Evolutionary conservation across 2,113 vertebrate species (phyloP), one percentile per base, ranked within the genome.

Genomic region (Istiophorus platypterus): DNA sequence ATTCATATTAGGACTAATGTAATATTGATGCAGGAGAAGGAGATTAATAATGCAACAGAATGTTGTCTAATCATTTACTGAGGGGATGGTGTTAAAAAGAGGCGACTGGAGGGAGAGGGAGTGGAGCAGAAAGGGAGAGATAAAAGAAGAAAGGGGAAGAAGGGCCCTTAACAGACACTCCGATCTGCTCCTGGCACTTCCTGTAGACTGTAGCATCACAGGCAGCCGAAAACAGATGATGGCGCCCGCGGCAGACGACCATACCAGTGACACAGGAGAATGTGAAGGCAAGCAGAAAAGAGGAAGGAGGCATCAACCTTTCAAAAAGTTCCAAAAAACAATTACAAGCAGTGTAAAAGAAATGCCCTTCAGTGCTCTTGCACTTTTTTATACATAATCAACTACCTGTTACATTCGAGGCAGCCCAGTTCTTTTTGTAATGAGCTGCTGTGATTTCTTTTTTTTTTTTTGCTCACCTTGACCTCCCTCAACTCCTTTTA

Each of bases 1-100:
- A 81, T 88, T 88, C 79, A 68, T 88, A 87, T 91, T 87, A 86
- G 47, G 56, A 74, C 73, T 87, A 70, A 89, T 90, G 77, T 52
- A 92, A 90, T 89, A 94, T 92, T 88, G 80, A 93, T 91, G 89
- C 65, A 52, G 72, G 82, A 72, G 76, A 77, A 52, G 72, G 56
- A 12, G 77, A 91, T 94, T 87, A 93, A 92, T 91, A 91, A 93
- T 93, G 81, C 75, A 93, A 82, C 72, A 66, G 72, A 87, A 90
- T 88, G 84, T 83, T 85, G 82, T 90, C 88, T 80, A 85, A 92
- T 92, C 88, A 49, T 90, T 90, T 89, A 90, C 80, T 51, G 75
- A 74, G 71, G 75, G 80, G 63, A 85, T 24, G 47, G 52, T 77
- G 78, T 89, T 91, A 77, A 87, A 91, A 78, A 45, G 75, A 81